These are phyloP conservation scores for Sebastes umbrosus DNA, from an alignment of 2,797 vertebrate genomes.

Conservation along the genomic window DNA sequence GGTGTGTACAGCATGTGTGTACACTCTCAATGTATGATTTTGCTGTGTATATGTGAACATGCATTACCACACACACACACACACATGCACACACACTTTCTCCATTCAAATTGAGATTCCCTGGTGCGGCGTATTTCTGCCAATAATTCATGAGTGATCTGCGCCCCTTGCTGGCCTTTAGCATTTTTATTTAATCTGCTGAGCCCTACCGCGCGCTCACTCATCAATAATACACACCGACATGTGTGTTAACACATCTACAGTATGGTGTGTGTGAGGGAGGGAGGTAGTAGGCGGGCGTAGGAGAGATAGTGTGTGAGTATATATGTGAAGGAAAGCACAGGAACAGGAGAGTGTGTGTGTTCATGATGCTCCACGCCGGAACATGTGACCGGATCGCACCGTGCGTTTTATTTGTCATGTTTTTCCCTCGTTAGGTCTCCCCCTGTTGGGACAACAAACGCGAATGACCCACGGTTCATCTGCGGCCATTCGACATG, in stretches of 20 bases:
- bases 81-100: constrained; percentile 14
- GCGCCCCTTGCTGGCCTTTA: constrained; percentile 89
- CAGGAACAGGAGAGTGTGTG: neutral
- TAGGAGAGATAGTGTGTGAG: neutral
- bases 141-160: constrained; percentile 97
- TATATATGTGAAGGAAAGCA: constrained; percentile 22
- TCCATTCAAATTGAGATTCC: constrained; percentile 86
- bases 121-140: constrained; percentile 85
- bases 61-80: constrained; percentile 16
- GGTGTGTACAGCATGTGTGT: constrained; percentile 16
- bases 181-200: constrained; percentile 94
- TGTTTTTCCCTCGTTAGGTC: constrained; percentile 4
- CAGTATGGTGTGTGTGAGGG: constrained; percentile 30
- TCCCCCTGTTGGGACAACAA: constrained; percentile 19
- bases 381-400: neutral
- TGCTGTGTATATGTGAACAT: constrained; percentile 20
- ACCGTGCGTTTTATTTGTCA: neutral
- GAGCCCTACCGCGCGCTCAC: constrained; percentile 84
- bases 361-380: neutral
- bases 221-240: constrained; percentile 92
- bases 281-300: neutral
- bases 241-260: constrained; percentile 94
- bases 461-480: constrained; percentile 24
- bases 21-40: constrained; percentile 5
- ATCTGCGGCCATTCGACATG: constrained; percentile 11